Conservation (phyloP, 2,888 invertebrate genomes). For the Eilema griseolum region DNA sequence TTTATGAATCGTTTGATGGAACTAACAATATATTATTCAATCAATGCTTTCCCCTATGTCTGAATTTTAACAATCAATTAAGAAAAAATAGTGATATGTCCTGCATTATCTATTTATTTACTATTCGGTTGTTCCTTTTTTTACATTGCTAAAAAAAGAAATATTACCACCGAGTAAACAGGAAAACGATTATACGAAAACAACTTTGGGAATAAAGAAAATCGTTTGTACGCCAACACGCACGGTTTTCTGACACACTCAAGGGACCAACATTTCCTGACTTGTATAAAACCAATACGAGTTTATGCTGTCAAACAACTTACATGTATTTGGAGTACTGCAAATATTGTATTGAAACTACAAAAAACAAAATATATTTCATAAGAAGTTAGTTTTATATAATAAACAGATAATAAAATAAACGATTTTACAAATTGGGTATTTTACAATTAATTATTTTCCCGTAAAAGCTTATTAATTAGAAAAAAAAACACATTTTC, state of each 20-base stretch:
- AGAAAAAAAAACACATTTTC: too few relatives aligned
- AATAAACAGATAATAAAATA: neutral
- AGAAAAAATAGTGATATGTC: neutral
- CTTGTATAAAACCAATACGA: slow-evolving; percentile 15
- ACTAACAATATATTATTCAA: neutral
- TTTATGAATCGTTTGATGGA: slow-evolving; percentile 4
- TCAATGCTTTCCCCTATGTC: slow-evolving; percentile 16
- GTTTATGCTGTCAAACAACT: neutral
- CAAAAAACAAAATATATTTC: neutral
- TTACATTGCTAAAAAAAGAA: slow-evolving; percentile 15
- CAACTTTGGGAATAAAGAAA: slow-evolving; percentile 41
- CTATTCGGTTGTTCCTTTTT: neutral
- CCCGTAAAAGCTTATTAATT: too few relatives aligned
- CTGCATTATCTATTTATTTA: neutral
- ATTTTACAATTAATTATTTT: too few relatives aligned
- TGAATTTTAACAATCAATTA: slow-evolving; percentile 3
- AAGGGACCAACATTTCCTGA: slow-evolving; percentile 23
- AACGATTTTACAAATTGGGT: too few relatives aligned
- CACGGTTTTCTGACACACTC: slow-evolving; percentile 28
- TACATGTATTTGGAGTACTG: neutral
- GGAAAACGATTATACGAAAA: slow-evolving; percentile 44
- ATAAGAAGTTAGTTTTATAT: neutral
- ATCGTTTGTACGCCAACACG: slow-evolving; percentile 33
- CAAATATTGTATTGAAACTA: slow-evolving; percentile 3
- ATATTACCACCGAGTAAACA: slow-evolving; percentile 29